Percentiles rank a stretch among this genome's conserved stretches.
Evolutionary conservation across 2,888 invertebrate genomes (phyloP).

Genomic region (Yponomeuta evonymella): DNA sequence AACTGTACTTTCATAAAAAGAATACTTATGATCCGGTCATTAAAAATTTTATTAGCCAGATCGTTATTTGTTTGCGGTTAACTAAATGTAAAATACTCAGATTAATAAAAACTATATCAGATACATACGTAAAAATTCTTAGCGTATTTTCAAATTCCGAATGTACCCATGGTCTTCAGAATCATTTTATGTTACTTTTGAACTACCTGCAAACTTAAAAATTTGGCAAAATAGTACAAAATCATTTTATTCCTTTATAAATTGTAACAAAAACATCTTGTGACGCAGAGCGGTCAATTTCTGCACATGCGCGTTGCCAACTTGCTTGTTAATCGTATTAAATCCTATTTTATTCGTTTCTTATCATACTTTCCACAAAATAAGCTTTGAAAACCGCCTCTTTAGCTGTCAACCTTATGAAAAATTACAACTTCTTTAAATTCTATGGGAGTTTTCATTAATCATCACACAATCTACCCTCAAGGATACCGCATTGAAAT

Average conservation of each 20-base stretch:
- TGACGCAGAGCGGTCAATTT: conserved; percentile 30
- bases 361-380: not conserved
- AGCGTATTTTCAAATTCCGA: too few relatives aligned
- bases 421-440: not conserved
- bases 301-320: conserved; percentile 30
- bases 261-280: conserved; percentile 32
- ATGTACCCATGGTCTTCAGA: too few relatives aligned
- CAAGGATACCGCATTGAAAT: not conserved
- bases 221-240: too few relatives aligned
- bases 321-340: conserved; percentile 40
- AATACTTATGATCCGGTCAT: not conserved
- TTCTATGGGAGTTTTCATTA: not conserved
- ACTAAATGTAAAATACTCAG: too few relatives aligned
- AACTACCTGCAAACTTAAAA: not conserved
- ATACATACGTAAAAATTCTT: too few relatives aligned
- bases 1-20: not conserved
- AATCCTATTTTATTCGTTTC: conserved; percentile 28
- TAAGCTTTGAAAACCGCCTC: not conserved
- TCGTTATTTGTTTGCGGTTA: too few relatives aligned
- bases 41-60: not conserved
- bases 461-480: not conserved
- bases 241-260: not conserved
- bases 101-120: too few relatives aligned
- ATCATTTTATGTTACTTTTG: not conserved
- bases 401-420: not conserved